phyloP scores from a whole-genome alignment of 2,888 invertebrate species.

The Campoplex nolae region DNA sequence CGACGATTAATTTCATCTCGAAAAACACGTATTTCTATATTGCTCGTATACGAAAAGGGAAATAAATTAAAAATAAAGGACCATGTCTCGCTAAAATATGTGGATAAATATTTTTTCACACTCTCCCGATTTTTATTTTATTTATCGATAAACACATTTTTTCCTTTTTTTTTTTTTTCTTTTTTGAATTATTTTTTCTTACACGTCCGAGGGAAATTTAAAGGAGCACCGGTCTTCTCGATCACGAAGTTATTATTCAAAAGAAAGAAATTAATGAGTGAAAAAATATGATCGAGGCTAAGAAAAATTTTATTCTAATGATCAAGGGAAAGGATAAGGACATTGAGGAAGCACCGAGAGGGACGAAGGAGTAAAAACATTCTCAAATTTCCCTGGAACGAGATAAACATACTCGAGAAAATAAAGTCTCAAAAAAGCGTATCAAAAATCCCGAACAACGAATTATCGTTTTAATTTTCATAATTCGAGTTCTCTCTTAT shows the following conservation, averaged over 20 bases:
- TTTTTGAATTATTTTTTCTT: not conserved
- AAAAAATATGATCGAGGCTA: not conserved
- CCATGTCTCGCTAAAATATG: conserved; percentile 30
- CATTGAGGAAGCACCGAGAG: conserved; percentile 69
- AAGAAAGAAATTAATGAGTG: not conserved
- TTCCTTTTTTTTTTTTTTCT: not conserved
- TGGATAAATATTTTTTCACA: conserved; percentile 3
- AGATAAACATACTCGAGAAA: not conserved
- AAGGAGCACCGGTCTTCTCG: conserved; percentile 60
- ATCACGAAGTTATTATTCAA: conserved; percentile 18
- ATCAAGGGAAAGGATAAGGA: conserved; percentile 2
- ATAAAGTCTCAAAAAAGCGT: conserved; percentile 8
- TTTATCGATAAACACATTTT: conserved; percentile 7
- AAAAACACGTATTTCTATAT: conserved; percentile 50
- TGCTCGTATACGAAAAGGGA: conserved; percentile 57
- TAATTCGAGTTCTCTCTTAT: not conserved
- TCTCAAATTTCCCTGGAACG: not conserved
- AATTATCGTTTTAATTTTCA: not conserved
- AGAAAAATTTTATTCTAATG: not conserved
- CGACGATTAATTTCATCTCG: conserved; percentile 20
- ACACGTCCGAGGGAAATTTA: conserved; percentile 44
- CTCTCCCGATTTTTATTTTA: not conserved
- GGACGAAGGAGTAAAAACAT: not conserved
- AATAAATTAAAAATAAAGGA: conserved; percentile 5
- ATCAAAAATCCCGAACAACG: conserved; percentile 41